phyloP scores from a whole-genome alignment of 2,888 invertebrate species.

The Tridacna gigas region DNA sequence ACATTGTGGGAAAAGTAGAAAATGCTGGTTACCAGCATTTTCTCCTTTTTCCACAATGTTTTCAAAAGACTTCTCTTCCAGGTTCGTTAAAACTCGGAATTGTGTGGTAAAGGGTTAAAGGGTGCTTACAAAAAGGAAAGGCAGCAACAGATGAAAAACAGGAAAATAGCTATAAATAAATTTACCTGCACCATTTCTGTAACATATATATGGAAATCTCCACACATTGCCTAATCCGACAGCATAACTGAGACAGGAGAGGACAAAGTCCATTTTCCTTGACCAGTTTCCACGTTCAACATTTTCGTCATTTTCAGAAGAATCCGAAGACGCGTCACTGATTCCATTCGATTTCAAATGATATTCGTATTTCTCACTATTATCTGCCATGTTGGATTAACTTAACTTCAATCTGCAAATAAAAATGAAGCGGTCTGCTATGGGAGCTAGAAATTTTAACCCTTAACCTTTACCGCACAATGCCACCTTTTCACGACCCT shows the following conservation, averaged over 20 bases:
- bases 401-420: not conserved
- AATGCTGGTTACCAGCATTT: not conserved
- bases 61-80: not conserved
- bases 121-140: not conserved
- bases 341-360: conserved; percentile 43
- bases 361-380: conserved; percentile 30
- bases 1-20: not conserved
- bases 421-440: not conserved
- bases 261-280: conserved; percentile 70
- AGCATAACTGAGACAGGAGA: conserved; percentile 72
- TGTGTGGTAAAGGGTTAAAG: not conserved
- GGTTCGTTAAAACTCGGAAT: not conserved
- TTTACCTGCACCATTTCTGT: conserved; percentile 73
- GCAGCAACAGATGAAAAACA: not conserved
- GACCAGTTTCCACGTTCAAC: conserved; percentile 70
- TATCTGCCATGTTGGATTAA: conserved; percentile 15
- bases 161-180: not conserved
- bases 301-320: conserved; percentile 62
- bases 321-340: conserved; percentile 45
- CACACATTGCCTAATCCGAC: conserved; percentile 74
- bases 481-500: too few species aligned
- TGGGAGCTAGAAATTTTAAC: too few species aligned
- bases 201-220: conserved; percentile 74
- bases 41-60: conserved; percentile 1
- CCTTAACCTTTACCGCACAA: too few species aligned